Conservation (phyloP, 2,888 invertebrate species). For the Ypsolopha sequella region DNA sequence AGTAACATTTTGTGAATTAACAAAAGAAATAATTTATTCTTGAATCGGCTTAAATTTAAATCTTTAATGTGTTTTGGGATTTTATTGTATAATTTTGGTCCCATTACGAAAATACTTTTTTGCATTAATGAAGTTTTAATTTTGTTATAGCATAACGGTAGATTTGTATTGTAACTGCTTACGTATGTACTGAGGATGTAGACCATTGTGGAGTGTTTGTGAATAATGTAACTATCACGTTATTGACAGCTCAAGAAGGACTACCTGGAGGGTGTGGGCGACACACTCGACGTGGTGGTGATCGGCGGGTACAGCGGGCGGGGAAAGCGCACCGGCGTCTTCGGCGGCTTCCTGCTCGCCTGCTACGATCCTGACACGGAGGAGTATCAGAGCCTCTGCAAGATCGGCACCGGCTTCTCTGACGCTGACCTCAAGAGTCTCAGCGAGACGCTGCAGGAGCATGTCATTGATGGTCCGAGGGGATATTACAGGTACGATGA, state of each 20-base stretch:
- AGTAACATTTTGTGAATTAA: no score
- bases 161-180: no score
- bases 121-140: no score
- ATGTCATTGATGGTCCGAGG: conserved; percentile 80
- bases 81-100: no score
- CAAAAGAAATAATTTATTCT: no score
- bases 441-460: conserved; percentile 79
- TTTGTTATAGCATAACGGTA: no score
- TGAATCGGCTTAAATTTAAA: no score
- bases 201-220: no score
- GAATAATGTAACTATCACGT: no score
- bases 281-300: conserved; percentile 95
- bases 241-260: conserved; percentile 87
- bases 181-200: no score
- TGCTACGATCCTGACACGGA: conserved; percentile 93
- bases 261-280: conserved; percentile 96
- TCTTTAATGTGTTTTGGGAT: no score
- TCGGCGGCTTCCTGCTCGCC: conserved; percentile 95
- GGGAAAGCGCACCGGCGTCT: conserved; percentile 92
- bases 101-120: no score
- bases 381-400: conserved; percentile 81
- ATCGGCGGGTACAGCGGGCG: conserved; percentile 95
- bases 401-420: conserved; percentile 93
- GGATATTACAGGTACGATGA: conserved; percentile 80
- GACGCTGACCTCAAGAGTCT: conserved; percentile 89